Percentiles rank a stretch among this genome's conserved stretches.
Conservation (phyloP, 2,113 vertebrate species). For the Arizona elegans region DNA sequence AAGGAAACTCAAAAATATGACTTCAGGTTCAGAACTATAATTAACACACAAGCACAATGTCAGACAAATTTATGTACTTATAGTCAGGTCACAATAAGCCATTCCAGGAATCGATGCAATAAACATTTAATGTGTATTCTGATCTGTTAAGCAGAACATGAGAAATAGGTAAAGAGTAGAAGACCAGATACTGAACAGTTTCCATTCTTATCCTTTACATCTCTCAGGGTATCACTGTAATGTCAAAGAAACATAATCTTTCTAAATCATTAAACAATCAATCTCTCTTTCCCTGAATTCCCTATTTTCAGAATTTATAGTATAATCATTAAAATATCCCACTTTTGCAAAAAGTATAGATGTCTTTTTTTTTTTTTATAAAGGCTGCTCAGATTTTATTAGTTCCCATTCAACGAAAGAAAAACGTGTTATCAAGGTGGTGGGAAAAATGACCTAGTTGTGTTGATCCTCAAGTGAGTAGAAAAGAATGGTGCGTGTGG, state of each 20-base stretch:
- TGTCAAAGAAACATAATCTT: neutral
- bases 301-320: neutral
- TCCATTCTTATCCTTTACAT: neutral
- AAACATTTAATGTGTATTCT: neutral
- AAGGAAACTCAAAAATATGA: neutral
- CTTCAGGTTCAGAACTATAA: neutral
- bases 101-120: neutral
- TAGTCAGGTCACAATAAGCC: neutral
- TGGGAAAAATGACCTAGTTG: constrained; percentile 42
- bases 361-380: neutral
- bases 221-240: neutral
- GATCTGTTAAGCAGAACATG: neutral
- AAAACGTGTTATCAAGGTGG: constrained; percentile 7
- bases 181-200: too few relatives aligned
- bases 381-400: constrained; percentile 72
- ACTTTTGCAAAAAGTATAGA: neutral
- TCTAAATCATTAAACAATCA: neutral
- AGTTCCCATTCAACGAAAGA: constrained; percentile 34
- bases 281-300: neutral
- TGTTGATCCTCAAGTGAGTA: constrained; percentile 49
- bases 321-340: neutral
- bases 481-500: constrained; percentile 12
- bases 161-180: neutral
- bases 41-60: neutral
- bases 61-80: neutral